A percentile compares a stretch with the other conserved stretches of the same genome.
Conservation (phyloP, 2,113 vertebrate species). For the Emydura subglobosa region DNA sequence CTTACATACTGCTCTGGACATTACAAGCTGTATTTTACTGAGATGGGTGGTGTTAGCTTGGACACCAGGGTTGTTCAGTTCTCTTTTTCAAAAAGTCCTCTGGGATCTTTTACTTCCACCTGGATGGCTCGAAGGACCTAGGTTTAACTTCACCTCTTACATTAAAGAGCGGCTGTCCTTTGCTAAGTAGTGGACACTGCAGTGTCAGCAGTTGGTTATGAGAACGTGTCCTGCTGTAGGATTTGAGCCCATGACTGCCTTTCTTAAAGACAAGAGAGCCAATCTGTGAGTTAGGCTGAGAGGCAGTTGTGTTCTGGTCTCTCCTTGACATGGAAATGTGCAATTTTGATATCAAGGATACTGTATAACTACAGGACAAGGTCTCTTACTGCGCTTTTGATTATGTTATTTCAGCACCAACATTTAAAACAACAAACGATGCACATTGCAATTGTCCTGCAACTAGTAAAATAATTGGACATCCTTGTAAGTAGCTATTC, state of each 20-base stretch:
- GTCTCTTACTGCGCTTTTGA: not conserved
- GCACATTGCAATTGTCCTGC: not conserved
- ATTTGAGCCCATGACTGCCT: not conserved
- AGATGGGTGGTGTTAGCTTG: slow-evolving; percentile 26
- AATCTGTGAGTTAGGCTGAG: not conserved
- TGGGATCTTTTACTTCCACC: not conserved
- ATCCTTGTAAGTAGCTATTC: not conserved
- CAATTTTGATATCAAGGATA: not conserved
- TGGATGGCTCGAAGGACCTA: not conserved
- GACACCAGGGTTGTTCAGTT: not conserved
- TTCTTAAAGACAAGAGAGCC: not conserved
- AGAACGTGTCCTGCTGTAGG: not conserved
- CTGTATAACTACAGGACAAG: rapidly evolving
- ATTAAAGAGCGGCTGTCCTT: slow-evolving; percentile 5
- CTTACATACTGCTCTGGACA: not conserved
- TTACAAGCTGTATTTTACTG: slow-evolving; percentile 20
- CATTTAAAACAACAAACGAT: not conserved
- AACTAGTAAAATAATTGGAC: not conserved
- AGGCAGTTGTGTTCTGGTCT: not conserved
- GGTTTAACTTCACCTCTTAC: not conserved
- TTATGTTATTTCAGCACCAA: not conserved
- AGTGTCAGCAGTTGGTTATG: slow-evolving; percentile 3
- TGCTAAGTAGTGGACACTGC: rapidly evolving
- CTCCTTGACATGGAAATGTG: not conserved
- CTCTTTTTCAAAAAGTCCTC: not conserved